Evolutionary conservation across 1,140 invertebrate genomes (phyloP).

Genomic region (Hycleus phaleratus): DNA sequence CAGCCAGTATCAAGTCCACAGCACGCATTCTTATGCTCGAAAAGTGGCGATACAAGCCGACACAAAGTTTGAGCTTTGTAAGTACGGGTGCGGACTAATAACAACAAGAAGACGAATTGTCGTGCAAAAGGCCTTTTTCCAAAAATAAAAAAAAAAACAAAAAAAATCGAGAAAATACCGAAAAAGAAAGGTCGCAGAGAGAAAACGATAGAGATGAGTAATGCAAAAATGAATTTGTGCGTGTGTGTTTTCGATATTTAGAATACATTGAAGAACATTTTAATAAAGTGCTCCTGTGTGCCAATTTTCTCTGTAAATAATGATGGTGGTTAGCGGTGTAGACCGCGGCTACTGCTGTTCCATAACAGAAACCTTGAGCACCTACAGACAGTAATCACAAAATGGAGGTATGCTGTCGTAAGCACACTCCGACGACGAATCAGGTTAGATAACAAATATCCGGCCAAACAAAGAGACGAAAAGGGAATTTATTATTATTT

Average conservation of each 20-base stretch:
- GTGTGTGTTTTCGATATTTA: neutral
- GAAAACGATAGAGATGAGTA: slow-evolving; percentile 1
- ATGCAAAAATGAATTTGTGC: slow-evolving; percentile 28
- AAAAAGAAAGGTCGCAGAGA: too few relatives aligned
- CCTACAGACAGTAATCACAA: slow-evolving; percentile 32
- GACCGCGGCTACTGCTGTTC: slow-evolving; percentile 15
- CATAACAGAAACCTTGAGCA: slow-evolving; percentile 19
- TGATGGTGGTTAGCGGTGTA: slow-evolving; percentile 19
- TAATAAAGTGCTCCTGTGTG: slow-evolving; percentile 4
- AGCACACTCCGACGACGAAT: slow-evolving; percentile 34
- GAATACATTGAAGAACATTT: too few relatives aligned
- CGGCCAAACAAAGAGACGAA: neutral
- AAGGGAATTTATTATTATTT: neutral
- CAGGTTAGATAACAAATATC: slow-evolving; percentile 21
- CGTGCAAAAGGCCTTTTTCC: slow-evolving; percentile 13
- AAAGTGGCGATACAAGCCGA: slow-evolving; percentile 20
- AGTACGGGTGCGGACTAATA: slow-evolving; percentile 33
- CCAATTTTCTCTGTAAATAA: neutral
- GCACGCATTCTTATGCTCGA: slow-evolving; percentile 21
- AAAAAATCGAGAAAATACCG: too few relatives aligned
- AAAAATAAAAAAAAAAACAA: too few relatives aligned
- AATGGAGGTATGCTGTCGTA: slow-evolving; percentile 37
- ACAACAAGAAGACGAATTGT: slow-evolving; percentile 4
- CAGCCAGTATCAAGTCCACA: slow-evolving; percentile 4
- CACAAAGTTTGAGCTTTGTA: slow-evolving; percentile 5